Evolutionary conservation across 2,888 invertebrate genomes (phyloP).

Genomic region (Harmothoe impar): DNA sequence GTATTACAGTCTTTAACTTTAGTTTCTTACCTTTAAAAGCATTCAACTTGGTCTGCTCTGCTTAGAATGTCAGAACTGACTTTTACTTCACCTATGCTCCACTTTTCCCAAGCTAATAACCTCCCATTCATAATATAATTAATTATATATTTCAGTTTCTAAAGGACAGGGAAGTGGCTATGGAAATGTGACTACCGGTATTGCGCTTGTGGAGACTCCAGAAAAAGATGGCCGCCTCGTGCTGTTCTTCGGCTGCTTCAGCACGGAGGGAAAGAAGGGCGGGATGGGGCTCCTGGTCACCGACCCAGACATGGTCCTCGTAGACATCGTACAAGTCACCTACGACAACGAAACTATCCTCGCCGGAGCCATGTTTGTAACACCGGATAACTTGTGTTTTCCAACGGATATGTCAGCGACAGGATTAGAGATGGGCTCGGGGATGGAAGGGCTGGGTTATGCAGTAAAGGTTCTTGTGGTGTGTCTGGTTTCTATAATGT

Average conservation of each 20-base stretch:
- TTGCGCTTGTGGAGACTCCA: background rate
- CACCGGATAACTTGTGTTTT: background rate
- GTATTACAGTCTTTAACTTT: no score
- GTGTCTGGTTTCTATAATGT: no score
- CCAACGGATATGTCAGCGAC: background rate
- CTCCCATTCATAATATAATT: no score
- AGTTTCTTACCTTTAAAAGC: no score
- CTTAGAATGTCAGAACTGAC: no score
- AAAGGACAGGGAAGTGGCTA: background rate
- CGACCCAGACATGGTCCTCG: background rate
- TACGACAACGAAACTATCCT: background rate
- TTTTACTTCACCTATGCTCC: no score
- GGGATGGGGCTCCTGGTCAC: background rate
- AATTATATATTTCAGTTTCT: background rate
- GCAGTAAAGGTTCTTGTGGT: no score
- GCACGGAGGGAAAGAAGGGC: background rate
- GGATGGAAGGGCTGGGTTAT: no score
- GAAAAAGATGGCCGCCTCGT: background rate
- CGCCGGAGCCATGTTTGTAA: background rate
- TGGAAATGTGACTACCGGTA: background rate
- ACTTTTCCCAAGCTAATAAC: no score
- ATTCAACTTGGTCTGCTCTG: no score
- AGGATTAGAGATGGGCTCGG: no score
- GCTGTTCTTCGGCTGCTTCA: slow-evolving; percentile 21
- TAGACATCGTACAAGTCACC: background rate